Base-by-base conservation (phyloP, 2,797 vertebrate genomes). In the Microchirus variegatus region DNA sequence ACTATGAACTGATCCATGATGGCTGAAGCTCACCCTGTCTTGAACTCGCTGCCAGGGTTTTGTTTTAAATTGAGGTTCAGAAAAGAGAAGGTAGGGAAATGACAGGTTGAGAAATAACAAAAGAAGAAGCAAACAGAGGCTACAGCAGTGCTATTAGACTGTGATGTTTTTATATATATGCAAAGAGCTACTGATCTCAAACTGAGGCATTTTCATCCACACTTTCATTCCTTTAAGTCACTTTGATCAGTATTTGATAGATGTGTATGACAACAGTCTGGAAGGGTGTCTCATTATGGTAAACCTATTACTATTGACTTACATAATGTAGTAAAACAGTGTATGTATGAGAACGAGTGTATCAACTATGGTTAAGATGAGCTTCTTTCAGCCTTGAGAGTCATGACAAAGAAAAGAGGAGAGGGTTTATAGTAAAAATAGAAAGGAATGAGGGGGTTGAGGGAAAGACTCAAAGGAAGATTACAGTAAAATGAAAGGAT, bases 351-450 rank as follows among this genome's bases (percentile, higher is more conserved):
- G 22, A 58, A 53, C 45, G 41, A 53, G 51, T 51, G 47, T 38
- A 54, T 47, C 22, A 70, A 59, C 47, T 66, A 64, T 45, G 54
- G 53, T 74, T 72, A 17, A 40, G 55, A 71, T 43, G 52, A 63
- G 63, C 50, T 0, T 15, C 57, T 68, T 70, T 69, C 22, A 86
- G 80, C 54, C 76, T 62, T 43, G 47, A 73, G 82, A 72, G 75
- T 81, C 74, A 56, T 22, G 70, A 76, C 67, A 80, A 77, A 71
- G 37, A 60, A 63, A 31, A 63, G 47, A 67, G 59, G 52, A 47
- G 55, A 72, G 43, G 44, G 72, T 85, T 82, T 84, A 82, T 50
- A 53, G 75, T 67, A 53, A 81, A 82, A 86, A 78, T 70, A 73
- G 59, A 81, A 73, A 64, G 41, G 40, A 55, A 77, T 26, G 10